Conservation (phyloP, 2,797 vertebrate genomes). For the Octomys mimax region DNA sequence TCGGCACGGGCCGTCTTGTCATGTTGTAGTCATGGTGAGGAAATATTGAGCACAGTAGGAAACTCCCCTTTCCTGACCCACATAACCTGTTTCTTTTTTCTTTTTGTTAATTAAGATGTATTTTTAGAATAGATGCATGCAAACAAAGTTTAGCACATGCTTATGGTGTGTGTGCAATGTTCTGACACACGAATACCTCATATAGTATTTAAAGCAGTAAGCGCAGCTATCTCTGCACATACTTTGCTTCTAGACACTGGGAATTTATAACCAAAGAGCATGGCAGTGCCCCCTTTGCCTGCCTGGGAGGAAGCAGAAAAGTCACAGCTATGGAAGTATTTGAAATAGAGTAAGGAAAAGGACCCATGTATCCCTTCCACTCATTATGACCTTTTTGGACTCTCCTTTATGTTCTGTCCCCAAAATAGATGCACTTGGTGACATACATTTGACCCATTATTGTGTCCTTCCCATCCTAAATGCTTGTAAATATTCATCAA, state of each 20-base stretch:
- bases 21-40: not conserved
- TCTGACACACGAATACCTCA: not conserved
- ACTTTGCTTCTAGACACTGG: not conserved
- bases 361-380: not conserved
- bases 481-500: slow-evolving; percentile 22
- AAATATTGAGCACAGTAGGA: not conserved
- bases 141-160: not conserved
- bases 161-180: no score
- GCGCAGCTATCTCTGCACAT: not conserved
- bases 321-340: not conserved
- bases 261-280: not conserved
- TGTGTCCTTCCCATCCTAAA: not conserved
- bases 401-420: not conserved
- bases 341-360: not conserved
- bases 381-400: not conserved
- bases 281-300: not conserved
- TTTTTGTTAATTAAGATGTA: not conserved
- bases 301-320: not conserved
- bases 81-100: not conserved
- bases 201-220: not conserved
- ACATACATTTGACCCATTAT: not conserved
- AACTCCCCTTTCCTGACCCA: not conserved
- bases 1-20: not conserved
- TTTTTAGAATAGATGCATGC: not conserved
- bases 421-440: not conserved